Conservation (phyloP, 2,888 invertebrate species). For the Phyllotreta striolata region DNA sequence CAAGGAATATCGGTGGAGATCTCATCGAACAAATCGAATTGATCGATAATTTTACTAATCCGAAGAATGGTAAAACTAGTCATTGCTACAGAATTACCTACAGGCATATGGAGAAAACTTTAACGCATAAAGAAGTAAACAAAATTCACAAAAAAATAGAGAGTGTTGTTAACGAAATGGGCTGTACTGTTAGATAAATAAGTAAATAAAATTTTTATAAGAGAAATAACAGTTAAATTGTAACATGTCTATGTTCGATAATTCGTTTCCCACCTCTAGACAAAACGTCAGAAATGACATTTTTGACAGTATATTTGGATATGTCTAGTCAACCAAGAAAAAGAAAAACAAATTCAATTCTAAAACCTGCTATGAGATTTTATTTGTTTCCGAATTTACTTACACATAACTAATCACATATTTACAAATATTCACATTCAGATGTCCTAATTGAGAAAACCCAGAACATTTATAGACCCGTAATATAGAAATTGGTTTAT, state of each 20-base stretch:
- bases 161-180: slow-evolving; percentile 59
- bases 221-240: too few species aligned
- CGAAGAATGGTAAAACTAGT: slow-evolving; percentile 82
- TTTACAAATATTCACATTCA: slow-evolving; percentile 62
- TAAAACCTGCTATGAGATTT: slow-evolving; percentile 60
- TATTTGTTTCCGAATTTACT: slow-evolving; percentile 57
- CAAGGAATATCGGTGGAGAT: slow-evolving; percentile 87
- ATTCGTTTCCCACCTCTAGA: neutral
- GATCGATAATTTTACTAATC: slow-evolving; percentile 87
- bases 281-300: too few species aligned
- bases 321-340: neutral
- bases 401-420: slow-evolving; percentile 61
- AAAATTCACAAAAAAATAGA: slow-evolving; percentile 81
- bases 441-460: slow-evolving; percentile 56
- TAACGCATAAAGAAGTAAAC: slow-evolving; percentile 89
- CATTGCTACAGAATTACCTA: slow-evolving; percentile 94
- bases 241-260: neutral
- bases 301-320: too few species aligned
- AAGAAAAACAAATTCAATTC: slow-evolving; percentile 28
- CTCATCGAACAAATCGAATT: slow-evolving; percentile 89
- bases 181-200: slow-evolving; percentile 61
- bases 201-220: too few species aligned
- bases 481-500: slow-evolving; percentile 57
- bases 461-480: slow-evolving; percentile 58
- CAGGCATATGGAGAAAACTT: slow-evolving; percentile 88